Base-by-base conservation (phyloP, 2,888 invertebrate genomes). In the Aricia artaxerxes region DNA sequence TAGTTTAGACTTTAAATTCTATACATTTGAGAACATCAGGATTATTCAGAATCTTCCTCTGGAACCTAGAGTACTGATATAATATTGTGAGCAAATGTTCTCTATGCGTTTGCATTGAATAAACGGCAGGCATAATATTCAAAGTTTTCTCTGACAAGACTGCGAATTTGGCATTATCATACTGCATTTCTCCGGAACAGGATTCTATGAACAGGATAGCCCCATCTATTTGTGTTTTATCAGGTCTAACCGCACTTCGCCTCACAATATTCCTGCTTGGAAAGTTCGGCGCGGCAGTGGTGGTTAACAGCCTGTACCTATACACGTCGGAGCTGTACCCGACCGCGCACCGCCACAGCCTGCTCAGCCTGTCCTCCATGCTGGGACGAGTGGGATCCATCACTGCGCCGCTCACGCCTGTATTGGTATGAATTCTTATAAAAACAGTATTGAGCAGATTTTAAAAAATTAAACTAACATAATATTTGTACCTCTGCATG, bases 281-380 rank as follows among this genome's bases (percentile, higher is more conserved):
- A 31, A 97, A 97, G 87, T 95, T 96, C 84, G 95, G 95, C 40
- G 96, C 96, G 76, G 95, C 96, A 0, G 91, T 95, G 81, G 95
- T 96, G 76, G 96, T 96, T 86, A 95, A 96, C 76, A 95, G 95
- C 0, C 87, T 96, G 82, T 97, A 97, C 87, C 92, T 96, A 83
- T 96, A 94, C 85, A 96, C 97, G 0, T 95, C 96, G 4, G 97
- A 97, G 90, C 93, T 97, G 85, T 97, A 96, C 87, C 97, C 97
- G 1, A 97, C 97, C 35, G 95, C 95, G 85, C 93, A 96, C 81
- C 94, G 97, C 0, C 96, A 97, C 88, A 96, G 95, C 73, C 89
- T 96, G 81, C 93, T 97, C 53, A 96, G 96, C 3, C 94, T 96
- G 83, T 97, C 97, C 83, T 96, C 96, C 24, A 97, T 96, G 96